phyloP scores from a whole-genome alignment of 2,113 vertebrate species.

The Gavia stellata region DNA sequence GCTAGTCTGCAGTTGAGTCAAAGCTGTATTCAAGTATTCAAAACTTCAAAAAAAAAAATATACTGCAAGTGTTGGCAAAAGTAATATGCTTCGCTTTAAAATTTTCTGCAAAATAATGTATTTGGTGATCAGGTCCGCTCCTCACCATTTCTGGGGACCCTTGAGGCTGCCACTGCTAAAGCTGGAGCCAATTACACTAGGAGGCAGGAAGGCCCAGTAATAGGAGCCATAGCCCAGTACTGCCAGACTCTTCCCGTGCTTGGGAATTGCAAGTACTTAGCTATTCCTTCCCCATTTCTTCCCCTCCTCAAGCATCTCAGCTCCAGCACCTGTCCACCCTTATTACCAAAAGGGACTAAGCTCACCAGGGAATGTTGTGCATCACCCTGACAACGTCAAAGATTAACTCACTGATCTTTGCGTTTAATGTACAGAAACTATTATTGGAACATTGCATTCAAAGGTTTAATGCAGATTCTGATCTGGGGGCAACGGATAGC shows the following conservation, averaged over 20 bases:
- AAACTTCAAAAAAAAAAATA: background rate
- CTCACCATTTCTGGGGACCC: background rate
- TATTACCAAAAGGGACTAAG: background rate
- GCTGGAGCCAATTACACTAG: background rate
- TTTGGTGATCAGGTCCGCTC: background rate
- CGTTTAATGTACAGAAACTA: background rate
- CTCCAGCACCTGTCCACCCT: background rate
- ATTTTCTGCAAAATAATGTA: background rate
- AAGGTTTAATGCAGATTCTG: background rate
- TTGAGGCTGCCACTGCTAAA: background rate
- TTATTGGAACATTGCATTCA: background rate
- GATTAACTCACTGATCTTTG: background rate
- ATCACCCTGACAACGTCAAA: accelerated
- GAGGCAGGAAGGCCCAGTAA: background rate
- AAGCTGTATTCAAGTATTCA: background rate
- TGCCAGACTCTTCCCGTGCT: background rate
- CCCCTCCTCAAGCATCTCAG: background rate
- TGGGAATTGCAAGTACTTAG: background rate
- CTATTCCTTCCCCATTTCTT: background rate
- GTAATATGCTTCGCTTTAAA: accelerated
- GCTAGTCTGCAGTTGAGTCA: background rate
- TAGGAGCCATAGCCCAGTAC: background rate
- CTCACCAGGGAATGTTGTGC: background rate
- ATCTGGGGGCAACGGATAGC: accelerated
- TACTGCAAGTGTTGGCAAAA: background rate